Evolutionary conservation across 2,797 vertebrate genomes (phyloP).

Genomic region (Coilia nasus): DNA sequence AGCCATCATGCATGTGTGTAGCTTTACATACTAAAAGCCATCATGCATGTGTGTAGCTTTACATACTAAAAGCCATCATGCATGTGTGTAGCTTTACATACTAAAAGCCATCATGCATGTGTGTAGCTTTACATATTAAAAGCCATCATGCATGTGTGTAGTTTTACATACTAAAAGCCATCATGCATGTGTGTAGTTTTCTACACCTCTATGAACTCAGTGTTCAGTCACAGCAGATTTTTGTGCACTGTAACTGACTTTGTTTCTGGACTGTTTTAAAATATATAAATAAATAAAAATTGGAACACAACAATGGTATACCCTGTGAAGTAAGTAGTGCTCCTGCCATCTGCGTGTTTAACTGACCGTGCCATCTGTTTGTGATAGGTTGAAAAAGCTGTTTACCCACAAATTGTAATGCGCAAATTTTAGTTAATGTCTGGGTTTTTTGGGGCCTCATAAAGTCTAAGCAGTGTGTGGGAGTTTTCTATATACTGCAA

Average conservation of each 20-base stretch:
- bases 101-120: background rate
- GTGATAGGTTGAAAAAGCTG: background rate
- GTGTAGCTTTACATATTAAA: background rate
- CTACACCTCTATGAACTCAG: too few relatives aligned
- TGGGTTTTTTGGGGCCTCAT: background rate
- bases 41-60: too few relatives aligned
- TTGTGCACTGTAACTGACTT: background rate
- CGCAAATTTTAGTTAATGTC: background rate
- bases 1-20: too few relatives aligned
- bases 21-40: too few relatives aligned
- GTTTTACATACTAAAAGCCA: background rate
- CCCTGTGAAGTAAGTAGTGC: background rate
- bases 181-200: background rate
- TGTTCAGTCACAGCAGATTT: too few relatives aligned
- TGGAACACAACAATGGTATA: background rate
- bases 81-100: background rate
- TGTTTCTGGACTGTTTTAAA: background rate
- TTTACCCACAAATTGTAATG: background rate
- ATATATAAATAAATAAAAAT: too few relatives aligned
- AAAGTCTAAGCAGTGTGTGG: background rate
- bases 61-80: background rate
- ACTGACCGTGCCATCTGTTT: background rate
- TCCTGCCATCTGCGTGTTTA: background rate
- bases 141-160: background rate
- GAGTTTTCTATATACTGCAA: background rate